These are phyloP conservation scores for Synergus itoensis DNA, from an alignment of 2,888 invertebrate genomes.

Conservation along the genomic window DNA sequence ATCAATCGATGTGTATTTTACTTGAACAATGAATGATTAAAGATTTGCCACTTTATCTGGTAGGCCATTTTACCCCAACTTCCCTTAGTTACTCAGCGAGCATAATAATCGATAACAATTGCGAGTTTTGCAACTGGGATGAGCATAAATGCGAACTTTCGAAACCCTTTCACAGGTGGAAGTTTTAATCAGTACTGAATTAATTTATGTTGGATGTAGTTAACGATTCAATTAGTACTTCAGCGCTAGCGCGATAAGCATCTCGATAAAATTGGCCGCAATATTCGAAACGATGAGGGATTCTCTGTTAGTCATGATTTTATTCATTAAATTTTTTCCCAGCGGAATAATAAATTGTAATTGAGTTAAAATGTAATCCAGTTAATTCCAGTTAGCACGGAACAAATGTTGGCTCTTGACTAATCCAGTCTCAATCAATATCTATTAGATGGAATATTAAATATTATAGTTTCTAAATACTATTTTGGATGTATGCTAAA, in stretches of 20 bases:
- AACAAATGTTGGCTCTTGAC: neutral
- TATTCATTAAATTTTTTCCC: constrained; percentile 14
- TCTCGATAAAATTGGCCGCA: constrained; percentile 1
- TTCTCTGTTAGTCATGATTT: constrained; percentile 4
- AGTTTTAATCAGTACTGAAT: constrained; percentile 25
- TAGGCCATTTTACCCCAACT: too few relatives aligned
- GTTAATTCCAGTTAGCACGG: neutral
- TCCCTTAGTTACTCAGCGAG: neutral
- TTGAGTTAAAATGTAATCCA: neutral
- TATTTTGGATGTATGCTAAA: neutral
- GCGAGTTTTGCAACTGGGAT: neutral
- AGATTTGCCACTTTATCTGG: too few relatives aligned
- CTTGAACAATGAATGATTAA: too few relatives aligned
- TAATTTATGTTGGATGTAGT: constrained; percentile 11
- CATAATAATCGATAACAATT: neutral
- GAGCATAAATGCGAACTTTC: neutral
- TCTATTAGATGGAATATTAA: neutral
- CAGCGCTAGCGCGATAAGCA: constrained; percentile 13
- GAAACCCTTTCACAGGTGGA: constrained; percentile 1
- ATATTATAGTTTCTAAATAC: too few relatives aligned
- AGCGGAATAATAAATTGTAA: constrained; percentile 7
- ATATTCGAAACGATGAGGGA: neutral
- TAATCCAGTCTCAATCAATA: neutral
- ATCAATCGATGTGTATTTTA: too few relatives aligned
- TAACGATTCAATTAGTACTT: constrained; percentile 33